These are phyloP conservation scores for Phodopus roborovskii DNA, from an alignment of 2,113 vertebrate species.

Conservation along the genomic window DNA sequence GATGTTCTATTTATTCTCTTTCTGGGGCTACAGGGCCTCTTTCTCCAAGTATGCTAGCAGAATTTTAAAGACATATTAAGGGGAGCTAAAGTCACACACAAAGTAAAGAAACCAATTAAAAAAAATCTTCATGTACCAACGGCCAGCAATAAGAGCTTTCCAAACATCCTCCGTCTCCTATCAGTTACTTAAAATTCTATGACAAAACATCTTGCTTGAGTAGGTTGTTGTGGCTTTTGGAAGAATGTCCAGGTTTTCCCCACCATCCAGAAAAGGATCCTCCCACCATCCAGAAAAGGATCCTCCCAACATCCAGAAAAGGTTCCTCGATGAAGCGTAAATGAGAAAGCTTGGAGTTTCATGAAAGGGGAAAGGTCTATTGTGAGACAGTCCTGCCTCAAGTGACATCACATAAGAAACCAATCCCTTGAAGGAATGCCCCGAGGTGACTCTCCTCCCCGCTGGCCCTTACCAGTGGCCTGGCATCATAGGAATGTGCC, in stretches of 20 bases:
- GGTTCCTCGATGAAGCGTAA: not conserved
- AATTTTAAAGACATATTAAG: not conserved
- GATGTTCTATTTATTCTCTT: not conserved
- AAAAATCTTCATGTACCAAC: not conserved
- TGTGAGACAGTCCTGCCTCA: constrained; percentile 5
- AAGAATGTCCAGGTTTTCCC: not conserved
- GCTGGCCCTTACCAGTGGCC: constrained; percentile 13
- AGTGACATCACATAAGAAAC: constrained; percentile 61
- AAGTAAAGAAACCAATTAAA: not conserved
- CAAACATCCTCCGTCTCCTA: not conserved
- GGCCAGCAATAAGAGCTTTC: not conserved
- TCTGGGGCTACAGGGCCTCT: not conserved
- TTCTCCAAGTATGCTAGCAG: not conserved
- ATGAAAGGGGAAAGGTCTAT: not conserved
- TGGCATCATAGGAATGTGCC: constrained; percentile 75
- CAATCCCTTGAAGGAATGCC: constrained; percentile 65
- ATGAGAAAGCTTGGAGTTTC: not conserved
- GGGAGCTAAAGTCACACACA: not conserved
- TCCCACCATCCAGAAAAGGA: not conserved
- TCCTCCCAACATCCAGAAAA: not conserved
- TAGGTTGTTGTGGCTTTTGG: constrained; percentile 2
- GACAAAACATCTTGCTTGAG: not conserved
- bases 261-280: not conserved
- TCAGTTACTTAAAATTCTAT: not conserved
- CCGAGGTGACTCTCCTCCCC: constrained; percentile 43